Percentiles rank a stretch among this genome's conserved stretches.
These are phyloP conservation scores for Xiphophorus hellerii DNA, from an alignment of 2,113 vertebrate species.

Conservation along the genomic window DNA sequence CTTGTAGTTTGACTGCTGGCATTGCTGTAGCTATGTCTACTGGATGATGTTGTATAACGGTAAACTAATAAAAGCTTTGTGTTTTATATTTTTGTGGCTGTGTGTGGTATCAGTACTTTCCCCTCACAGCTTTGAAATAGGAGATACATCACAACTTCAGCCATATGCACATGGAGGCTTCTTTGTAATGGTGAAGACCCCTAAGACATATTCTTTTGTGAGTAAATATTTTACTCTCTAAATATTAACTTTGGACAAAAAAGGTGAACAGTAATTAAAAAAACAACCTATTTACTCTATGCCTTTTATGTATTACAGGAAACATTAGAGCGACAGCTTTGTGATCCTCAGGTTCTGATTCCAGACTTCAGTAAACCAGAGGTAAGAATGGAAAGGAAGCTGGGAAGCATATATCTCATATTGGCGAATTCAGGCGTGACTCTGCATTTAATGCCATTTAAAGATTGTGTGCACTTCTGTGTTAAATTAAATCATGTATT, in stretches of 20 bases:
- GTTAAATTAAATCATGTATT: no score
- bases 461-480: neutral
- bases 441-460: neutral
- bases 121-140: slow-evolving; percentile 92
- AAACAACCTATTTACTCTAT: neutral
- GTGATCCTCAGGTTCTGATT: slow-evolving; percentile 85
- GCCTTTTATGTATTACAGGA: slow-evolving; percentile 79
- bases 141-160: slow-evolving; percentile 87
- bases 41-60: neutral
- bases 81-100: neutral
- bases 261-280: no score
- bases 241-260: neutral
- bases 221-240: slow-evolving; percentile 66
- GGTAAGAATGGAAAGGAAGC: slow-evolving; percentile 76
- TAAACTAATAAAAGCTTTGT: neutral
- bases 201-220: slow-evolving; percentile 91
- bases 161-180: slow-evolving; percentile 93
- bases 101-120: slow-evolving; percentile 85
- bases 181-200: slow-evolving; percentile 88
- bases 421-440: neutral
- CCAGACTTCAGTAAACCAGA: slow-evolving; percentile 95
- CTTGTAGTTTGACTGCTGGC: no score
- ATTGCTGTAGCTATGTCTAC: neutral
- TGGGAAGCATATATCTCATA: neutral
- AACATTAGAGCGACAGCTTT: slow-evolving; percentile 87